These are phyloP conservation scores for Euura saliciscinereae DNA, from an alignment of 1,140 invertebrate genomes.

Conservation along the genomic window DNA sequence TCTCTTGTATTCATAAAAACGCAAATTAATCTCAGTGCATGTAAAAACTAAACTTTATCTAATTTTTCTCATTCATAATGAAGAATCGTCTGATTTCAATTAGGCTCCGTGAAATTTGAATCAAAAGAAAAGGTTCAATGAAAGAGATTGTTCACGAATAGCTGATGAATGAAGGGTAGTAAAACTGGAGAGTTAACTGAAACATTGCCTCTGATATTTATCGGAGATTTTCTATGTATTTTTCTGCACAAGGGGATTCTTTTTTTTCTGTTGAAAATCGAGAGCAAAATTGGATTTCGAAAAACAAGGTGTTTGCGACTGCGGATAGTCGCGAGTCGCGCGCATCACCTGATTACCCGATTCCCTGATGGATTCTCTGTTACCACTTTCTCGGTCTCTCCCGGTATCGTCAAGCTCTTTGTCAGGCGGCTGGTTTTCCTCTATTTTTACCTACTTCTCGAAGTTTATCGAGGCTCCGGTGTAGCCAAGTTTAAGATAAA, in stretches of 20 bases:
- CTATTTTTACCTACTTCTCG: background rate
- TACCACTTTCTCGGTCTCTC: background rate
- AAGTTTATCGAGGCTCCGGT: background rate
- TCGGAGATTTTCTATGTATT: too few relatives aligned
- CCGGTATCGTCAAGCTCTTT: background rate
- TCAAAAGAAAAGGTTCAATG: too few relatives aligned
- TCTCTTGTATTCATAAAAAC: background rate
- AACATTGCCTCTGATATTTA: too few relatives aligned
- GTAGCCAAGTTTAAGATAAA: background rate
- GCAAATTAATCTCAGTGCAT: background rate
- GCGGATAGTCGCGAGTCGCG: background rate
- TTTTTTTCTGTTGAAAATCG: too few relatives aligned
- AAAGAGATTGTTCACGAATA: too few relatives aligned
- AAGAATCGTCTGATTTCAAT: too few relatives aligned
- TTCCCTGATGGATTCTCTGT: background rate
- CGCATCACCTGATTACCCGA: background rate
- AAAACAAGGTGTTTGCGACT: background rate
- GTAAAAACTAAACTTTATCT: too few relatives aligned
- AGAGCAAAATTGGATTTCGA: background rate
- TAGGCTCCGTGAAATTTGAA: too few relatives aligned
- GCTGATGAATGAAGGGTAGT: too few relatives aligned
- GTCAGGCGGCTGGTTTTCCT: conserved; percentile 8
- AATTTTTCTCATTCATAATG: background rate
- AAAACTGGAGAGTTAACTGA: too few relatives aligned
- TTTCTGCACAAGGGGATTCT: too few relatives aligned